phyloP scores from a whole-genome alignment of 2,888 invertebrate species.

The Lymantria monacha region DNA sequence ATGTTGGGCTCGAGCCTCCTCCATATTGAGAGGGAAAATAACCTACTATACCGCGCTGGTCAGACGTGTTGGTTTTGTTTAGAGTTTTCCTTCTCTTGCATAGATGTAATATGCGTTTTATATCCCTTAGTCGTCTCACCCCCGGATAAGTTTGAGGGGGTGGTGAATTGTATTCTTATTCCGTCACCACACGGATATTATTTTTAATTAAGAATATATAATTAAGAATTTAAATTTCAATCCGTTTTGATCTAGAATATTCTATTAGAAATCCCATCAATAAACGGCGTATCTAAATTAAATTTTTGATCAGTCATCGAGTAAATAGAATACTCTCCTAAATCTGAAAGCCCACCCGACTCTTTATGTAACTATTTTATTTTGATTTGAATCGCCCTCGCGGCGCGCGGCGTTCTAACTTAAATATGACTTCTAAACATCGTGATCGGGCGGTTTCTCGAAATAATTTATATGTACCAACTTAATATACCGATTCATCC shows the following conservation, averaged over 20 bases:
- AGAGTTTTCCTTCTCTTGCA: too few species aligned
- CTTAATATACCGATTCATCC: slow-evolving; percentile 4
- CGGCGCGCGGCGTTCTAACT: not conserved
- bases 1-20: too few species aligned
- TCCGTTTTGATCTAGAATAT: not conserved
- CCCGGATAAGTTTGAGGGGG: too few species aligned
- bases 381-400: not conserved
- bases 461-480: not conserved
- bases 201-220: too few species aligned
- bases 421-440: slow-evolving; percentile 1
- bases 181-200: too few species aligned
- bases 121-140: too few species aligned
- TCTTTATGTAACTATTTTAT: not conserved
- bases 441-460: not conserved
- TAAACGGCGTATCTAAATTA: not conserved
- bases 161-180: too few species aligned
- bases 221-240: too few species aligned
- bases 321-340: not conserved
- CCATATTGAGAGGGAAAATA: too few species aligned
- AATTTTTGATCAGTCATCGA: not conserved
- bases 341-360: not conserved
- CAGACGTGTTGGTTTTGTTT: too few species aligned
- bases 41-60: too few species aligned
- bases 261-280: not conserved
- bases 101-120: too few species aligned